Evolutionary conservation across 2,888 invertebrate genomes (phyloP).

Genomic region (Protophormia terraenovae): DNA sequence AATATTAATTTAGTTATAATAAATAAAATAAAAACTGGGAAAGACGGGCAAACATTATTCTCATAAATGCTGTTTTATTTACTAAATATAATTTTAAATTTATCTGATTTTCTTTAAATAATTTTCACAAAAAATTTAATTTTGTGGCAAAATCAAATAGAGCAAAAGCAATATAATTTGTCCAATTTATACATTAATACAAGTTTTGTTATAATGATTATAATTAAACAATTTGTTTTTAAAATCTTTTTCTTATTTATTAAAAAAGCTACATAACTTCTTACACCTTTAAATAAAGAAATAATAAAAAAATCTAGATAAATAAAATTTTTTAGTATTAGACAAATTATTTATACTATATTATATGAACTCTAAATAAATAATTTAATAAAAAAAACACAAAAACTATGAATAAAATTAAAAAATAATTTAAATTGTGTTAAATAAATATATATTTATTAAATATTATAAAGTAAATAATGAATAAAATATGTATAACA

Average conservation of each 20-base stretch:
- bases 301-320: neutral
- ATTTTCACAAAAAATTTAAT: too few relatives aligned
- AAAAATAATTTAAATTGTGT: neutral
- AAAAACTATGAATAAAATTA: neutral
- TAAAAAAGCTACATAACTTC: neutral
- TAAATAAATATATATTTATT: conserved; percentile 4
- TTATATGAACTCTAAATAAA: neutral
- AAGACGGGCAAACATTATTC: neutral
- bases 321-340: conserved; percentile 25
- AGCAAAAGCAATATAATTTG: too few relatives aligned
- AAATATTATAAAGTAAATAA: neutral
- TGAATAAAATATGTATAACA: neutral
- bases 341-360: conserved; percentile 28
- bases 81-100: too few relatives aligned
- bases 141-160: too few relatives aligned
- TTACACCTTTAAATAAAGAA: neutral
- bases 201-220: too few relatives aligned
- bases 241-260: too few relatives aligned
- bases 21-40: neutral
- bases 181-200: too few relatives aligned
- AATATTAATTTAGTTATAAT: neutral
- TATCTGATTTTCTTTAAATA: too few relatives aligned
- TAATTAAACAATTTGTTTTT: too few relatives aligned
- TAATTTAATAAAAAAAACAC: neutral
- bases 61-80: too few relatives aligned